Base-by-base conservation (phyloP, 2,888 invertebrate genomes). In the Cistogaster globosa region DNA sequence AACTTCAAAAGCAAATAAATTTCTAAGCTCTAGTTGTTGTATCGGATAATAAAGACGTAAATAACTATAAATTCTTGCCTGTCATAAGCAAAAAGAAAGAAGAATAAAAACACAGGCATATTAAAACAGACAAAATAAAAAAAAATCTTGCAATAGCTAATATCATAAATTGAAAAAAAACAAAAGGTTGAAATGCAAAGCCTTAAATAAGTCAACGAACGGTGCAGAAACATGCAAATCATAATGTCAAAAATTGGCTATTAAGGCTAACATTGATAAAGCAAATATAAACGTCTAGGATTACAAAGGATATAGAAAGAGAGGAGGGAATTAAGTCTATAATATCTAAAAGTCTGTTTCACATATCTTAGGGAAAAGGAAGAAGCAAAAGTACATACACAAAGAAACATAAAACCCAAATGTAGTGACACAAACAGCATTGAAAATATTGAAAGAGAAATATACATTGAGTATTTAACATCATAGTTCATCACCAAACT, bases 401-500 rank as follows among this genome's bases (percentile, higher is more conserved):
- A 42, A 36, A 36, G 71, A 68, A 5, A 57, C 55, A 26, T 26
- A 58, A 22, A 60, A 68, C 36, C 53, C 58, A 79, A 55, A 63
- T 63, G 22, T 22, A 67, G 45, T 51, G 36, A 62, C 75, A 75
- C 62, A 58, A 69, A 71, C 55, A 69, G 36, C 18, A 81, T 81
- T 75, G 20, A 65, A 65, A 20, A 53, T 32, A 51, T 75, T 60
- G 68, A 65, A 38, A 77, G 26, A 16, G 60, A 57, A 42, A 78
- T 20, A 58, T 55, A 42, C 51, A 67, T 72, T 42, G 57, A 63
- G 72, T 60, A 74, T 74, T 75, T 75, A 77, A 67, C 74, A 83
- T 84, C 80, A 86, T 69, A 85, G 85, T 84, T 87, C 86, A 86
- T 83, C 87, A 84, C 78, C 71, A 84, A 82, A 57, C 36, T 86